Evolutionary conservation across 2,888 invertebrate species (phyloP).

Genomic region (Tigriopus californicus): DNA sequence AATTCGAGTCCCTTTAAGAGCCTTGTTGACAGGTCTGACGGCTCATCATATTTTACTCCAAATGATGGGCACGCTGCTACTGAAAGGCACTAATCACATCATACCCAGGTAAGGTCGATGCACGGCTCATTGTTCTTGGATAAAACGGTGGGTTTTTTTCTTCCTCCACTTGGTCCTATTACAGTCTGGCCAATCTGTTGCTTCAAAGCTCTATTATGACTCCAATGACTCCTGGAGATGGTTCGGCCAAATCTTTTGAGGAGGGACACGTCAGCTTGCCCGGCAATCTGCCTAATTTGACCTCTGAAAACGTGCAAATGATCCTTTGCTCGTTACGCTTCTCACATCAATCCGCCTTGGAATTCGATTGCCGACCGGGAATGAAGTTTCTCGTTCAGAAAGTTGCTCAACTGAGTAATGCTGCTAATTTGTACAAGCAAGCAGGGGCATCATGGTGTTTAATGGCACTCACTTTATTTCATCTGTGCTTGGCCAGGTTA

Average conservation of each 20-base stretch:
- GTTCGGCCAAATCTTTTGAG: not conserved
- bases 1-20: slow-evolving; percentile 69
- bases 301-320: slow-evolving; percentile 40
- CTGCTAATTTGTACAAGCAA: slow-evolving; percentile 77
- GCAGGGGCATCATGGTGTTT: slow-evolving; percentile 81
- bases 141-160: too few species aligned
- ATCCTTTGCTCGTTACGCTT: slow-evolving; percentile 41
- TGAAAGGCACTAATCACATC: slow-evolving; percentile 48
- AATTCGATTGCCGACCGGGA: slow-evolving; percentile 75
- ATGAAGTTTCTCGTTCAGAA: slow-evolving; percentile 84
- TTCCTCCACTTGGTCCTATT: not conserved
- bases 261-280: slow-evolving; percentile 22
- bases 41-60: slow-evolving; percentile 84
- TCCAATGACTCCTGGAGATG: slow-evolving; percentile 18
- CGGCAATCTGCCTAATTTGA: slow-evolving; percentile 30
- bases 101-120: slow-evolving; percentile 40
- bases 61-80: slow-evolving; percentile 64
- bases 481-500: slow-evolving; percentile 51
- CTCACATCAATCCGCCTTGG: slow-evolving; percentile 59
- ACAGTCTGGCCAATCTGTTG: slow-evolving; percentile 30
- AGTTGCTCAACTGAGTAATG: slow-evolving; percentile 63
- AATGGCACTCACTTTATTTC: slow-evolving; percentile 53
- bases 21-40: slow-evolving; percentile 65
- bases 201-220: slow-evolving; percentile 25
- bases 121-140: slow-evolving; percentile 26